Base-by-base conservation (phyloP, 2,888 invertebrate genomes). In the Hermaeophaga mercurialis region DNA sequence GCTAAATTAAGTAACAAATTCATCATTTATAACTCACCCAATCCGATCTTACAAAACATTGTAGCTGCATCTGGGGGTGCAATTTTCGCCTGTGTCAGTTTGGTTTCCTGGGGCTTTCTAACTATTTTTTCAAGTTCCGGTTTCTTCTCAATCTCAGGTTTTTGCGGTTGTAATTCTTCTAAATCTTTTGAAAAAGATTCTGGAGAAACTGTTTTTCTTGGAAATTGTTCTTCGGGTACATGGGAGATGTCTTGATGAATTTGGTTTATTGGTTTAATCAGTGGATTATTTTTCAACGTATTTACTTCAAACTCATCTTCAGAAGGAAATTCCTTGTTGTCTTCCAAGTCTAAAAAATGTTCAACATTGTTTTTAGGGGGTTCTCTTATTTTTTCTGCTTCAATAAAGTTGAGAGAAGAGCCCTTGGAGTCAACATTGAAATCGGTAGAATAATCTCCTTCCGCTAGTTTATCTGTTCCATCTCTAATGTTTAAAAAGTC, bases 21-120 rank as follows among this genome's bases (percentile, higher is more conserved):
- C n/a, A n/a, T n/a, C n/a, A n/a, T n/a, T n/a, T n/a, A n/a, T 8
- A 5, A 36, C 85, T 86, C 73, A 88, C 88, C 88, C 47, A 88
- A 78, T 68, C 87, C 87, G 83, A 88, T 86, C 75, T 85, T 84
- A 74, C 85, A 83, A 79, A 88, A 88, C 70, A 88, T 85, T 64
- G 86, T 85, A 70, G 87, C 87, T 36, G 87, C 85, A 69, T 84
- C 84, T 60, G 84, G 84, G 79, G 54, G 77, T 69, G 54, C 80
- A 76, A 48, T 74, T 73, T 61, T 67, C 18, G 54, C 46, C 6
- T 33, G 34, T 8, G 43, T 34, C 8, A 47, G 15, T 24, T 39
- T 39, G 18, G 56, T 33, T 55, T 62, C 56, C 46, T 60, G 54
- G 28, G 58, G 43, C 26, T 53, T 60, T 45, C 65, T 66, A 17